Evolutionary conservation across 2,888 invertebrate genomes (phyloP).

Genomic region (Argyra leucocephala): DNA sequence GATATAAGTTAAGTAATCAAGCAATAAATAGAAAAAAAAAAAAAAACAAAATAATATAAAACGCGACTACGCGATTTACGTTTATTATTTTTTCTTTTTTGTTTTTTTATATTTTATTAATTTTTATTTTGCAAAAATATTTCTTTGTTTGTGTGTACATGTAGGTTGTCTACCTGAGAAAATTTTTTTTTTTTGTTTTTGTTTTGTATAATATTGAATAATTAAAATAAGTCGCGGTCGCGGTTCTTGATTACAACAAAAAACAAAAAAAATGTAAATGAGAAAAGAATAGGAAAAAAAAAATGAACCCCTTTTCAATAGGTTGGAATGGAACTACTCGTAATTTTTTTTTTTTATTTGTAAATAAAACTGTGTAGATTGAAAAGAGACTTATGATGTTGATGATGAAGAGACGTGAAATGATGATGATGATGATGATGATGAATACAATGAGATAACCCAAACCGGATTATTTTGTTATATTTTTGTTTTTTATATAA

Average conservation of each 20-base stretch:
- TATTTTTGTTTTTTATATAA: too few species aligned
- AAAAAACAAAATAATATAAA: not conserved
- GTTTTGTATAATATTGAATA: not conserved
- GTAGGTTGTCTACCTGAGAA: constrained; percentile 6
- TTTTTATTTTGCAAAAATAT: not conserved
- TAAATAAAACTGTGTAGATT: too few species aligned
- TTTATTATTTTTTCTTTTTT: not conserved
- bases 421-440: not conserved
- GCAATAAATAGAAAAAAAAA: not conserved
- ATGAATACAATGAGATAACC: not conserved
- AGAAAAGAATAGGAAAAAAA: not conserved
- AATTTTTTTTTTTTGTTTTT: not conserved
- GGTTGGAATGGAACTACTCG: too few species aligned
- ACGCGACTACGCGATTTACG: constrained; percentile 4
- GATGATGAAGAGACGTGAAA: not conserved
- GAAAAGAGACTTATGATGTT: not conserved
- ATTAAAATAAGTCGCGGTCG: constrained; percentile 3
- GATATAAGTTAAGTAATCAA: too few species aligned
- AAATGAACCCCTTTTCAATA: not conserved
- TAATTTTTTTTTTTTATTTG: not conserved
- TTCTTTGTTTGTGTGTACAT: not conserved
- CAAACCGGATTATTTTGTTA: not conserved
- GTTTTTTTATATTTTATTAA: not conserved
- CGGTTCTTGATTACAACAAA: constrained; percentile 2
- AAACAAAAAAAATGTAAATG: not conserved